These are phyloP conservation scores for Cephus nigrinus DNA, from an alignment of 2,888 invertebrate species.

Conservation along the genomic window DNA sequence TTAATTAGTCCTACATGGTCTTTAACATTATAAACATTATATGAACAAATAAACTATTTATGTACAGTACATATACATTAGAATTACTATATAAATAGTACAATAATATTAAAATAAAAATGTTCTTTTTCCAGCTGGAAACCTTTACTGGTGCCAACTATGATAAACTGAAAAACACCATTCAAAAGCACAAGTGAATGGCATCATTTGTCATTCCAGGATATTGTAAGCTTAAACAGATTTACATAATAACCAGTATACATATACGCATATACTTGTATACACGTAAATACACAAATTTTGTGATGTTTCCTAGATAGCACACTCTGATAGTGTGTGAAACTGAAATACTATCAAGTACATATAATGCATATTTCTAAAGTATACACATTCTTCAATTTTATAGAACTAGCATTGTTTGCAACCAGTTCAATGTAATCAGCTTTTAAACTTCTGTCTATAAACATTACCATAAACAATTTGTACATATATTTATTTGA, in stretches of 20 bases:
- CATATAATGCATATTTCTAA: conserved; percentile 25
- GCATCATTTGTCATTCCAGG: conserved; percentile 11
- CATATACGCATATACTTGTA: not conserved
- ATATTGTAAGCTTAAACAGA: conserved; percentile 22
- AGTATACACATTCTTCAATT: too few relatives aligned
- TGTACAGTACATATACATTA: not conserved
- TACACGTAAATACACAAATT: conserved; percentile 8
- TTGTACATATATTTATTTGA: too few relatives aligned
- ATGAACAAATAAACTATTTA: too few relatives aligned
- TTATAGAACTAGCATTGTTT: too few relatives aligned
- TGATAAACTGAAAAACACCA: conserved; percentile 74
- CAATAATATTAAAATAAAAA: not conserved
- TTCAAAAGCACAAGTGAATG: conserved; percentile 71
- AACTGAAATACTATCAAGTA: conserved; percentile 23
- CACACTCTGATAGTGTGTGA: conserved; percentile 14
- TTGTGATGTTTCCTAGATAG: conserved; percentile 1
- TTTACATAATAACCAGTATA: conserved; percentile 14
- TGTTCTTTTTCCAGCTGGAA: conserved; percentile 66
- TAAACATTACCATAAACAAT: not conserved
- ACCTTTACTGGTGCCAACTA: conserved; percentile 84
- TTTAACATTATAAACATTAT: too few relatives aligned
- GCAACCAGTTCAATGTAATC: conserved; percentile 19
- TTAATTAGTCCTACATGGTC: too few relatives aligned
- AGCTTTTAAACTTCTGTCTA: conserved; percentile 23
- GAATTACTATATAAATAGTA: not conserved